These are phyloP conservation scores for Drosophila ustulata DNA, from an alignment of 2,888 invertebrate species.

Conservation along the genomic window DNA sequence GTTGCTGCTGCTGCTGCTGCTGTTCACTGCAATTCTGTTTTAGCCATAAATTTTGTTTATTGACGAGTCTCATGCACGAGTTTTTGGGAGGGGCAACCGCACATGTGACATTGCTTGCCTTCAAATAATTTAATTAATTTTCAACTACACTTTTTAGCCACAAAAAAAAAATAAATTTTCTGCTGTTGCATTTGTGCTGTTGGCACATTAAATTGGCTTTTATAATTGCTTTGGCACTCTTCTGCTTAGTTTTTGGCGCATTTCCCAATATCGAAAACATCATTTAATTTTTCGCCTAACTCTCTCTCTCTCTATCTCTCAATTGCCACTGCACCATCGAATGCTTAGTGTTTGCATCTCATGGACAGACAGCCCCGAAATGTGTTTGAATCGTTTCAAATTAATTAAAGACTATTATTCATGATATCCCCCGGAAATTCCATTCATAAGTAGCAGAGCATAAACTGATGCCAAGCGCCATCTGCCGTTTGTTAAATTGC, in stretches of 20 bases:
- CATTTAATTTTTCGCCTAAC: slow-evolving; percentile 2
- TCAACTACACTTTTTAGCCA: slow-evolving; percentile 44
- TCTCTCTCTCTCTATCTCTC: background rate
- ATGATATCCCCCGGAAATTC: background rate
- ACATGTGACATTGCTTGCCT: slow-evolving; percentile 56
- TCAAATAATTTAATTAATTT: slow-evolving; percentile 71
- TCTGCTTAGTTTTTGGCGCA: slow-evolving; percentile 22
- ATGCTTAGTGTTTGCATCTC: background rate
- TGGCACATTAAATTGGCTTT: slow-evolving; percentile 60
- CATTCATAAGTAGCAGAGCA: background rate
- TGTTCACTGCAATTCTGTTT: slow-evolving; percentile 55
- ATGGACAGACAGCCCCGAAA: background rate
- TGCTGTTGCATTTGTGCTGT: slow-evolving; percentile 30
- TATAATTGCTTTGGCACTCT: slow-evolving; percentile 50
- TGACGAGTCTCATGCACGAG: slow-evolving; percentile 55
- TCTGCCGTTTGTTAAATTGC: no score
- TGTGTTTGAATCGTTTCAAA: background rate
- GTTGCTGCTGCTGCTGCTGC: slow-evolving; percentile 3
- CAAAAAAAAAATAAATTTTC: slow-evolving; percentile 21
- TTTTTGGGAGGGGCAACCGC: slow-evolving; percentile 10
- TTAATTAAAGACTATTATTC: background rate
- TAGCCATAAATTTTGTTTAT: slow-evolving; percentile 71
- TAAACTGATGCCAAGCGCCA: no score
- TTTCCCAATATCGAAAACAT: slow-evolving; percentile 2
- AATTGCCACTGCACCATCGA: slow-evolving; percentile 1